Percentiles rank a stretch among this genome's conserved stretches.
These are phyloP conservation scores for Micrasema minimum DNA, from an alignment of 1,140 invertebrate species.

Conservation along the genomic window DNA sequence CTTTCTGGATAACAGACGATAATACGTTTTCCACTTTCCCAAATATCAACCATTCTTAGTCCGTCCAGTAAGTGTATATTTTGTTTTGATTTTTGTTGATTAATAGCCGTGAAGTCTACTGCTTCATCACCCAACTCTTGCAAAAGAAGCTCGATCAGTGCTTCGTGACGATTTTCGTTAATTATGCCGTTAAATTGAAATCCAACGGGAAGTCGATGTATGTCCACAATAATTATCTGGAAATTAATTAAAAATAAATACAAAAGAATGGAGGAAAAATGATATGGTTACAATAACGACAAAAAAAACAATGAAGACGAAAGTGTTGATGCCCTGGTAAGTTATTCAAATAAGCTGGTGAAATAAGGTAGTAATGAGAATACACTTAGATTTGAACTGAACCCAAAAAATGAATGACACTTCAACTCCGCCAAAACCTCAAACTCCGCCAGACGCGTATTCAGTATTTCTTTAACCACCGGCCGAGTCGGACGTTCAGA, in stretches of 20 bases:
- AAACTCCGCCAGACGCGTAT: too few species aligned
- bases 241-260: too few species aligned
- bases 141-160: conserved; percentile 67
- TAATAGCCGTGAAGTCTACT: conserved; percentile 52
- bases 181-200: conserved; percentile 58
- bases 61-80: conserved; percentile 61
- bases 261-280: too few species aligned
- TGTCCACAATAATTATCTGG: conserved; percentile 70
- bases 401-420: too few species aligned
- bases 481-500: too few species aligned
- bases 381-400: too few species aligned
- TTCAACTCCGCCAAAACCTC: too few species aligned
- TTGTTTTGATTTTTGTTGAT: conserved; percentile 38
- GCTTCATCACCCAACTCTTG: conserved; percentile 68
- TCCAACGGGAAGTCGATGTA: conserved; percentile 73
- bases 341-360: too few species aligned
- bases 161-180: conserved; percentile 61
- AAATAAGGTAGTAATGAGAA: too few species aligned
- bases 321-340: too few species aligned
- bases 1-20: conserved; percentile 70
- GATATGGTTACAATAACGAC: not conserved
- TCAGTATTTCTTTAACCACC: too few species aligned
- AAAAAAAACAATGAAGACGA: too few species aligned
- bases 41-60: conserved; percentile 70
- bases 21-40: conserved; percentile 67